Evolutionary conservation across 2,888 invertebrate genomes (phyloP).

Genomic region (Drosophila diplacantha): DNA sequence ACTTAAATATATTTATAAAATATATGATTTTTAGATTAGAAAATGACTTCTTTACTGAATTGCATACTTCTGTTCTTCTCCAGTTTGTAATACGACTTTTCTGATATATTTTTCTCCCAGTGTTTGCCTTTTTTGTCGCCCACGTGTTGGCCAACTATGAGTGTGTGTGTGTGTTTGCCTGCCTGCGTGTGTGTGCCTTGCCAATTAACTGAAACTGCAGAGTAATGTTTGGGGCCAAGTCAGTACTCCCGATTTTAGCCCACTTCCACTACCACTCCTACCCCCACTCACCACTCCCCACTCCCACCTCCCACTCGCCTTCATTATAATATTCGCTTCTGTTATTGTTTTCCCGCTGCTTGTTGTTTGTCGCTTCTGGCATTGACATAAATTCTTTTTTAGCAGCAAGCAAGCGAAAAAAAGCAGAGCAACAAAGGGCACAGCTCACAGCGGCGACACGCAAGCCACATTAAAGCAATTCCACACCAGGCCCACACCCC

Average conservation of each 20-base stretch:
- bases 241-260: slow-evolving; percentile 30
- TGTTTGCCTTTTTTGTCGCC: slow-evolving; percentile 29
- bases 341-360: slow-evolving; percentile 42
- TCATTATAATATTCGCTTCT: slow-evolving; percentile 32
- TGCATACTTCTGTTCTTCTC: no score
- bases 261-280: neutral
- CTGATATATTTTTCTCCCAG: neutral
- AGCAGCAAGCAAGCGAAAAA: slow-evolving; percentile 1
- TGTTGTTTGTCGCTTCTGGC: slow-evolving; percentile 59
- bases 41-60: no score
- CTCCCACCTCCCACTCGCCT: neutral
- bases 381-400: slow-evolving; percentile 65
- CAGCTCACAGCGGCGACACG: slow-evolving; percentile 59
- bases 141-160: slow-evolving; percentile 32
- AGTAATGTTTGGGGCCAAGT: slow-evolving; percentile 57
- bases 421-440: slow-evolving; percentile 52
- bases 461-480: slow-evolving; percentile 66
- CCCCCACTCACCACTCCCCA: neutral
- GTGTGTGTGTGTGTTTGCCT: slow-evolving; percentile 13
- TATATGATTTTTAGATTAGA: no score
- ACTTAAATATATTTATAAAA: no score
- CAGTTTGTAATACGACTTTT: neutral
- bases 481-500: slow-evolving; percentile 20
- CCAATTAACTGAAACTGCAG: slow-evolving; percentile 72
- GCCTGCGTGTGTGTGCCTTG: slow-evolving; percentile 42